A percentile compares a stretch with the other conserved stretches of the same genome.
phyloP scores from a whole-genome alignment of 35 echinoderm and acorn worm genomes.

The Amphiura filiformis region DNA sequence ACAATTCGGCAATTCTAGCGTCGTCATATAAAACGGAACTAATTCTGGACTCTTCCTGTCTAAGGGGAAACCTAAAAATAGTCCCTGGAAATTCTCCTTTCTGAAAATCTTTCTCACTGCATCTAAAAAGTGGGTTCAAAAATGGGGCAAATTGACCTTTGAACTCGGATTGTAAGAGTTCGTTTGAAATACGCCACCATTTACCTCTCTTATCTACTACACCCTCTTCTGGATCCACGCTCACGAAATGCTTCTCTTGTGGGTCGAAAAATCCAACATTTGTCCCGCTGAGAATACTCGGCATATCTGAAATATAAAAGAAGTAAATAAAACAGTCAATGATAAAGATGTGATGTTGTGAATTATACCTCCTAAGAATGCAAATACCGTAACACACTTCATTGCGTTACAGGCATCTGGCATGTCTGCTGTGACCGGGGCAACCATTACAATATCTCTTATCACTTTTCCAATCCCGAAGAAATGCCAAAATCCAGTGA shows the following conservation, averaged over 20 bases:
- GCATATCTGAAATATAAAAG: conserved; percentile 23
- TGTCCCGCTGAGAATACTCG: conserved; percentile 8
- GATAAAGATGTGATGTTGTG: background rate
- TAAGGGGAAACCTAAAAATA: conserved; percentile 28
- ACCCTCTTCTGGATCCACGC: background rate
- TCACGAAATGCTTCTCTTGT: conserved; percentile 19
- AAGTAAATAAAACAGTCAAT: background rate
- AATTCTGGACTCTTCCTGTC: background rate
- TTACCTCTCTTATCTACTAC: conserved; percentile 5
- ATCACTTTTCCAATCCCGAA: background rate
- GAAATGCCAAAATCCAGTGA: no score
- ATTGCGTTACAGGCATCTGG: no score
- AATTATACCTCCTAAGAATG: background rate
- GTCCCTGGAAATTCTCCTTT: conserved; percentile 11
- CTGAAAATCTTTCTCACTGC: background rate
- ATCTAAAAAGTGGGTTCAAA: conserved; percentile 1
- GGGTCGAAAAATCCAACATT: conserved; percentile 28
- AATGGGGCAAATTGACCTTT: conserved; percentile 8
- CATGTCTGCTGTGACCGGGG: no score
- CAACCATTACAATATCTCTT: background rate
- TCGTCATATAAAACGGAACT: conserved; percentile 21
- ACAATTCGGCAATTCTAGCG: background rate
- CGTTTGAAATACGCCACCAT: background rate
- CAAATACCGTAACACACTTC: background rate
- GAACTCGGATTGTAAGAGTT: background rate